These are phyloP conservation scores for Euura saliciscinereae DNA, from an alignment of 1,140 invertebrate species.

Conservation along the genomic window DNA sequence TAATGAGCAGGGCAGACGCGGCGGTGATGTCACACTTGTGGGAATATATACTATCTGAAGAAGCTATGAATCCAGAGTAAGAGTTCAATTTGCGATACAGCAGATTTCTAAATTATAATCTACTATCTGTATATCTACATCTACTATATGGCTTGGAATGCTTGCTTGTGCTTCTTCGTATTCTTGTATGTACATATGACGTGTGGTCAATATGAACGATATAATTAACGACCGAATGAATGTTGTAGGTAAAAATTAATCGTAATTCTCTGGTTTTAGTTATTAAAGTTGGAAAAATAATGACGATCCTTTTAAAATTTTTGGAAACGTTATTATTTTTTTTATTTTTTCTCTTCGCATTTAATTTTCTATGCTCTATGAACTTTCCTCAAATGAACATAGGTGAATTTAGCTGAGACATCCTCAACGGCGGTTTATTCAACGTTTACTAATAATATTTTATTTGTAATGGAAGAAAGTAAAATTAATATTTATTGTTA, in stretches of 20 bases:
- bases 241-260: background rate
- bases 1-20: constrained; percentile 83
- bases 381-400: background rate
- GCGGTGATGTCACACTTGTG: constrained; percentile 89
- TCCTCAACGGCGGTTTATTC: background rate
- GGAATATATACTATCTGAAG: constrained; percentile 80
- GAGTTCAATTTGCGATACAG: constrained; percentile 26
- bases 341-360: constrained; percentile 17
- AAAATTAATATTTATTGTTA: constrained; percentile 16
- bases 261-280: background rate
- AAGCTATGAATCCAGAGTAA: constrained; percentile 68
- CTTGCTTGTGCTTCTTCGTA: constrained; percentile 5
- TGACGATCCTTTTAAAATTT: constrained; percentile 12
- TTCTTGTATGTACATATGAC: background rate
- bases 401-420: background rate
- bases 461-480: constrained; percentile 5
- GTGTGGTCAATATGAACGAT: no score
- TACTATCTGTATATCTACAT: constrained; percentile 30
- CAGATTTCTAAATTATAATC: constrained; percentile 17
- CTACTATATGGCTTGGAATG: constrained; percentile 11
- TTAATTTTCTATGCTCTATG: background rate
- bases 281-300: background rate
- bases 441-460: constrained; percentile 20
- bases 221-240: no score
- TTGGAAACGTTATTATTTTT: constrained; percentile 19